phyloP scores from a whole-genome alignment of 2,797 vertebrate species.

The Syngnathus acus region DNA sequence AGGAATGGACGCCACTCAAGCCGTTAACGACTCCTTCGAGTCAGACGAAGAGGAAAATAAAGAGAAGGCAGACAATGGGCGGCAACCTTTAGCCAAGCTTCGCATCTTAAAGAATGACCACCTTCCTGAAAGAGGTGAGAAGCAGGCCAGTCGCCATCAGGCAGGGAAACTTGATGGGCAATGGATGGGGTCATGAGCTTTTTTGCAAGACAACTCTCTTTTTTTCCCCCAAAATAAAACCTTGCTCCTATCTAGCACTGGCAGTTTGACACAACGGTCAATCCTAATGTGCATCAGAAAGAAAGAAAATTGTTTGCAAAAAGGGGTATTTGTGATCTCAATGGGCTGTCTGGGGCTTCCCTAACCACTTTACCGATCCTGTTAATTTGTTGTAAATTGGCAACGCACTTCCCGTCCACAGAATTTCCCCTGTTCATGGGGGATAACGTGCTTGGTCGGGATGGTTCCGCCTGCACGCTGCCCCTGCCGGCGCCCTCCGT shows the following conservation, averaged over 20 bases:
- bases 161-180: neutral
- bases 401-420: conserved; percentile 30
- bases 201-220: too few species aligned
- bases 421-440: conserved; percentile 79
- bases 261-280: too few species aligned
- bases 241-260: too few species aligned
- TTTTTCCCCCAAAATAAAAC: too few species aligned
- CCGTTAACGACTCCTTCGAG: conserved; percentile 60
- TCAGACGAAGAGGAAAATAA: conserved; percentile 57
- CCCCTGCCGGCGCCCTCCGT: conserved; percentile 70
- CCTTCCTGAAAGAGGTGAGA: conserved; percentile 65
- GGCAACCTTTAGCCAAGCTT: conserved; percentile 61
- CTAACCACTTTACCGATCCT: too few species aligned
- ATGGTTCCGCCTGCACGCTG: conserved; percentile 69
- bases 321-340: too few species aligned
- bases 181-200: too few species aligned
- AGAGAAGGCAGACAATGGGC: conserved; percentile 19
- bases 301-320: too few species aligned
- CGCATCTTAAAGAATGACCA: conserved; percentile 67
- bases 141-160: neutral
- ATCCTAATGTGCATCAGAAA: too few species aligned
- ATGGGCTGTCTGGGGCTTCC: too few species aligned
- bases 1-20: conserved; percentile 73
- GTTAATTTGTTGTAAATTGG: too few species aligned
- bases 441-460: conserved; percentile 79